Evolutionary conservation across 1,140 invertebrate species (phyloP), one percentile per base, ranked within the genome.

Genomic region (Littorina saxatilis): DNA sequence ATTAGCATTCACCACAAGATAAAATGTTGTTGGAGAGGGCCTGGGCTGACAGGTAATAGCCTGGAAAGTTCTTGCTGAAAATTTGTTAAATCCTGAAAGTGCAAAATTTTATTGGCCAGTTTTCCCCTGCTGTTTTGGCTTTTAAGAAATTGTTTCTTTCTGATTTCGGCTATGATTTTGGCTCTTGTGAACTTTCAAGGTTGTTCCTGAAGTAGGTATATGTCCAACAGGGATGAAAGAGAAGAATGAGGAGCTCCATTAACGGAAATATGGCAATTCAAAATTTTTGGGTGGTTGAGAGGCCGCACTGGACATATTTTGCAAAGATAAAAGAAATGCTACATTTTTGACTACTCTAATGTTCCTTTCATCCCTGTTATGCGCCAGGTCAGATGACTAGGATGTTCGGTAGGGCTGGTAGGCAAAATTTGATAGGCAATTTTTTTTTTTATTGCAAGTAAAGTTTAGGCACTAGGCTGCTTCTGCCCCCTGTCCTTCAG

Each of bases 31-130:
- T 84, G 83, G 83, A 84, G 83, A 84, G 83, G 83, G 83, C 83
- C 83, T 84, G 83, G 83, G 83, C 83, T 84, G 83, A 80, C 83
- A 84, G 83, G 83, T 84, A 80, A 80, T 84, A 84, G 78, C 80
- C 83, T 84, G 79, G 80, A 80, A 84, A 84, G 83, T 84, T 84
- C 83, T 61, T 77, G 27, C 17, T 61, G 15, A 29, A 61, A 17
- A 58, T 20, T 40, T 79, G 27, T 29, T 75, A 37, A 63, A 29
- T 43, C 43, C 63, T 23, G 55, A 37, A 75, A 75, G 55, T 13
- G 55, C 43, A 13, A 76, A 52, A 47, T 9, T 47, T 17, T 17
- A 47, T 9, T 47, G 43, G 43, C 43, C 43, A 47, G 5, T 47
- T 47, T 47, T 50, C 5, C n/a, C n/a, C n/a, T n/a, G n/a, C n/a